These are phyloP conservation scores for Podarcis siculus DNA, from an alignment of 2,797 vertebrate genomes.

Conservation along the genomic window DNA sequence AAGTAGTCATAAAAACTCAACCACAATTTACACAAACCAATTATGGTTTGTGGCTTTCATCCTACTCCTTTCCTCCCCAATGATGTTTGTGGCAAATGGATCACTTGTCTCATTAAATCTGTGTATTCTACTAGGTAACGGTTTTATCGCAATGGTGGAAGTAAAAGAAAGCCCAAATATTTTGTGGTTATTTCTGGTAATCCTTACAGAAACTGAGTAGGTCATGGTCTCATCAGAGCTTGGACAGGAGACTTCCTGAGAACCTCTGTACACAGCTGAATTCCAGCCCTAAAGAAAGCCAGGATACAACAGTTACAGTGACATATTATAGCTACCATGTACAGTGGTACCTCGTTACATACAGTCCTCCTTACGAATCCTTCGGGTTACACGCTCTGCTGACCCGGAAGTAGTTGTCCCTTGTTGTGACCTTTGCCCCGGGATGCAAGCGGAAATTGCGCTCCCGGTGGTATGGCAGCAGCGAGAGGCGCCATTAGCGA, in stretches of 20 bases:
- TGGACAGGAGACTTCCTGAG: background rate
- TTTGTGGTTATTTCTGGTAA: too few relatives aligned
- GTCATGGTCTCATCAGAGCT: background rate
- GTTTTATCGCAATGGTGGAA: too few relatives aligned
- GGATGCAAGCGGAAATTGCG: too few relatives aligned
- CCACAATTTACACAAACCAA: background rate
- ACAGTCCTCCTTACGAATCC: background rate
- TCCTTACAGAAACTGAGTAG: background rate
- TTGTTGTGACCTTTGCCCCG: too few relatives aligned
- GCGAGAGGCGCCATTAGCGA: too few relatives aligned
- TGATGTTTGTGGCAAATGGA: background rate
- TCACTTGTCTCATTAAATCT: background rate
- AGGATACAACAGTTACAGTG: background rate
- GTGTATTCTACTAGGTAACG: background rate
- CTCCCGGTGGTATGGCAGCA: fast-evolving
- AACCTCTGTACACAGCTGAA: background rate
- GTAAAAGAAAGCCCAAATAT: background rate
- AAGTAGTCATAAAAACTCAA: background rate
- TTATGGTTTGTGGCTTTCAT: background rate
- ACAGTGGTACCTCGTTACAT: background rate
- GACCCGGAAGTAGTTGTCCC: too few relatives aligned
- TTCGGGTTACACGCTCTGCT: too few relatives aligned
- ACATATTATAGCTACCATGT: background rate
- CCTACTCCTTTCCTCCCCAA: background rate
- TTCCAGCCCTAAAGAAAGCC: background rate